Conservation (phyloP, 2,113 vertebrate genomes). For the Helogale parvula region DNA sequence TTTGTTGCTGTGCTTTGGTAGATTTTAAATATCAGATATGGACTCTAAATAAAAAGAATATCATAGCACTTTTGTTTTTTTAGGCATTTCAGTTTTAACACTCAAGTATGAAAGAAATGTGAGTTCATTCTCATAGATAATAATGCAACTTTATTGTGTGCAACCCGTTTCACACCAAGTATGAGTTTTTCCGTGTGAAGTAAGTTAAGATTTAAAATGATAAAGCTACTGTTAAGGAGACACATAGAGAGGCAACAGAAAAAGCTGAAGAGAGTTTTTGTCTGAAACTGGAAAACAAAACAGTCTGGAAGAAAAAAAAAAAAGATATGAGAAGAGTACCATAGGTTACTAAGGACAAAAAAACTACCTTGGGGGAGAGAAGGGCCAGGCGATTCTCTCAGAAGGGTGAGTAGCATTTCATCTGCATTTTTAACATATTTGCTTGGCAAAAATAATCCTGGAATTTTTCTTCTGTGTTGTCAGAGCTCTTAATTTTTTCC, state of each 20-base stretch:
- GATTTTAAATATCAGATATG: conserved; percentile 12
- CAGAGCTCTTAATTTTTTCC: neutral
- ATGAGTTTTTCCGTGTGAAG: conserved; percentile 49
- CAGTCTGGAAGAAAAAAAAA: neutral
- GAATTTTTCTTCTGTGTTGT: conserved; percentile 8
- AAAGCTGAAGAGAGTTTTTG: conserved; percentile 70
- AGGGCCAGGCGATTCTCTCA: neutral
- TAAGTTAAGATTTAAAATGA: conserved; percentile 49
- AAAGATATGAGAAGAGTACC: neutral
- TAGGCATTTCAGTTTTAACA: conserved; percentile 33
- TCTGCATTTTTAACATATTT: conserved; percentile 14
- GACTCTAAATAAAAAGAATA: neutral
- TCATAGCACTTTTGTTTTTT: neutral
- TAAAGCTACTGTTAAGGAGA: conserved; percentile 31
- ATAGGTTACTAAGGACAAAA: neutral
- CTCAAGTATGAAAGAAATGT: conserved; percentile 22
- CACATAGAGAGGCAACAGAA: conserved; percentile 18
- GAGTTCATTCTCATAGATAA: neutral
- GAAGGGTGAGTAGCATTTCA: neutral
- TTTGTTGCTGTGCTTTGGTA: neutral
- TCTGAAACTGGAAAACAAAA: conserved; percentile 40
- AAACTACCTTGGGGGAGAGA: neutral
- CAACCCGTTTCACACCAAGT: conserved; percentile 26
- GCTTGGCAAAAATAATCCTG: neutral
- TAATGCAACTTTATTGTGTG: conserved; percentile 65